These are phyloP conservation scores for Prochilodus magdalenae DNA, from an alignment of 2,113 vertebrate species.

Conservation along the genomic window DNA sequence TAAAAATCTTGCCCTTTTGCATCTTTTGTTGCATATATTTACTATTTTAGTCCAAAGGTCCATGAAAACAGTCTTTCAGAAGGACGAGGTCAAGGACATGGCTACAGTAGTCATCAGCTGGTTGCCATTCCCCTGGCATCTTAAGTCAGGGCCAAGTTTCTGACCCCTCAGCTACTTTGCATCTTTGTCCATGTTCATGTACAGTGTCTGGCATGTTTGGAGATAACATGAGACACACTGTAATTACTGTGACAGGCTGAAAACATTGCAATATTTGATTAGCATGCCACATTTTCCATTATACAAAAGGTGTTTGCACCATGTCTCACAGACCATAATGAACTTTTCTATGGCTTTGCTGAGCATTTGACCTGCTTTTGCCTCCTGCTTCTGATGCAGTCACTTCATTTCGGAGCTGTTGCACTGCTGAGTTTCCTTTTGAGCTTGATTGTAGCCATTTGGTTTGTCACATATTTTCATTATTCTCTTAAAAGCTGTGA, in stretches of 20 bases:
- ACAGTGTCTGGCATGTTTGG: neutral
- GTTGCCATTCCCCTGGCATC: neutral
- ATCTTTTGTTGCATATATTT: too few relatives aligned
- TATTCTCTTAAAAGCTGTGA: neutral
- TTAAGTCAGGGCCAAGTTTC: neutral
- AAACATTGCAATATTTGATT: neutral
- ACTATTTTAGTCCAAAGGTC: neutral
- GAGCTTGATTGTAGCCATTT: neutral
- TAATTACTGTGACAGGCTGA: neutral
- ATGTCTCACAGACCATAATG: neutral
- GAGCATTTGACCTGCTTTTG: neutral
- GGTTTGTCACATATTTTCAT: neutral
- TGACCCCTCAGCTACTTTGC: neutral
- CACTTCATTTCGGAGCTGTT: neutral
- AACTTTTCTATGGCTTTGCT: neutral
- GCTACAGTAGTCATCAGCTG: neutral
- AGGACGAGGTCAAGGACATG: neutral
- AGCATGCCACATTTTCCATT: slow-evolving; percentile 4
- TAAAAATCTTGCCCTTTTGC: too few relatives aligned
- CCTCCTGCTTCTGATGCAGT: neutral
- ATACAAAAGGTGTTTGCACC: neutral
- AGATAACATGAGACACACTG: neutral
- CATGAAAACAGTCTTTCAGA: neutral
- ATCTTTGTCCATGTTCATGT: neutral
- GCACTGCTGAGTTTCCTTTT: neutral